Evolutionary conservation across 2,888 invertebrate species (phyloP).

Genomic region (Agonum fuliginosum): DNA sequence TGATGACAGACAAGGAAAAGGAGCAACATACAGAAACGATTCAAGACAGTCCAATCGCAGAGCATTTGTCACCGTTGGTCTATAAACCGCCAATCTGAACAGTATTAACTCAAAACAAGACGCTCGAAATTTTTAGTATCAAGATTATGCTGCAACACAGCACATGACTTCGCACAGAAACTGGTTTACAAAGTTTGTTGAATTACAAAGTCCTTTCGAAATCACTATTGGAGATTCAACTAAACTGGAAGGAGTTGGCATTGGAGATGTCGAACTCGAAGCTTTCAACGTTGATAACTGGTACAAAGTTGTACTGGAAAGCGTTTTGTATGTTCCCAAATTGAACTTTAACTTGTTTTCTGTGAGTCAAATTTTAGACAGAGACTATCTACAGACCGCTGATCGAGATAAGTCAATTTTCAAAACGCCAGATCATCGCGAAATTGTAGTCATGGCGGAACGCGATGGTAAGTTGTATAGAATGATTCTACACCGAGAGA

Average conservation of each 20-base stretch:
- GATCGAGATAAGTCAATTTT: conserved; percentile 61
- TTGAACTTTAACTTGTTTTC: conserved; percentile 63
- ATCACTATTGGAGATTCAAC: conserved; percentile 1
- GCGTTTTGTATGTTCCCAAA: conserved; percentile 53
- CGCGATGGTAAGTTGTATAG: conserved; percentile 62
- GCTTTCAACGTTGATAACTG: conserved; percentile 57
- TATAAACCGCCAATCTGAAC: conserved; percentile 42
- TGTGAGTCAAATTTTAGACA: conserved; percentile 62
- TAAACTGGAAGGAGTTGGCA: conserved; percentile 28
- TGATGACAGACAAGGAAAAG: background rate
- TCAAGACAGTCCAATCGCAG: background rate
- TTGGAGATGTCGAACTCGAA: conserved; percentile 61
- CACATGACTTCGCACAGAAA: conserved; percentile 57
- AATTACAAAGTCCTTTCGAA: background rate
- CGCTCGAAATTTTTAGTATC: conserved; percentile 22
- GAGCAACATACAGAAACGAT: background rate
- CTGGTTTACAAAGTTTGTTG: conserved; percentile 34
- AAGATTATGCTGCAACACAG: conserved; percentile 55
- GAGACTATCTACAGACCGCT: conserved; percentile 62
- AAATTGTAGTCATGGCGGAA: conserved; percentile 60
- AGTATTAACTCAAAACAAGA: background rate
- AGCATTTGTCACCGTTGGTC: conserved; percentile 47
- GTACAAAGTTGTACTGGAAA: conserved; percentile 48
- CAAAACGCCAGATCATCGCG: conserved; percentile 57
- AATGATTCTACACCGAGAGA: conserved; percentile 63